A percentile compares a stretch with the other conserved stretches of the same genome.
phyloP scores from a whole-genome alignment of 2,888 invertebrate species.

The Agriopis marginaria region DNA sequence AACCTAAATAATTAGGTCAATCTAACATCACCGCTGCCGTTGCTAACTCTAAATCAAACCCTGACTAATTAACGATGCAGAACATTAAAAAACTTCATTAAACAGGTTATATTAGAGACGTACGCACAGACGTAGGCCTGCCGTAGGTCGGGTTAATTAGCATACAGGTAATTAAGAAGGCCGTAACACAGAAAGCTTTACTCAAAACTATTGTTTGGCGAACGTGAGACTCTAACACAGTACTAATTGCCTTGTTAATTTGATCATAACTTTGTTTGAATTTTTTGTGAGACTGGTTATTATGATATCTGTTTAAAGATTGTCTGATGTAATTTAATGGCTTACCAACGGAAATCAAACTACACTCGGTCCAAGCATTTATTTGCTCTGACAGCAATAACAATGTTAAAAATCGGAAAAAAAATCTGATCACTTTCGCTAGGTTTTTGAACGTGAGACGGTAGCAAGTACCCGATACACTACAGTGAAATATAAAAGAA shows the following conservation, averaged over 20 bases:
- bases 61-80: neutral
- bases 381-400: too few relatives aligned
- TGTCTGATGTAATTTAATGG: neutral
- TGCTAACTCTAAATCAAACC: conserved; percentile 17
- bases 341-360: neutral
- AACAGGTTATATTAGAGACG: neutral
- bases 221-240: conserved; percentile 32
- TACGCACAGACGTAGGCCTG: neutral
- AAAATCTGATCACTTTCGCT: too few relatives aligned
- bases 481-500: too few relatives aligned
- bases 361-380: too few relatives aligned
- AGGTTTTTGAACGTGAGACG: too few relatives aligned
- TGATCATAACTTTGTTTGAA: conserved; percentile 32
- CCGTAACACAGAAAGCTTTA: conserved; percentile 9
- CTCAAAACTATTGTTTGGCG: conserved; percentile 4
- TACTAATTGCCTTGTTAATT: conserved; percentile 39
- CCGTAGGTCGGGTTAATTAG: conserved; percentile 13
- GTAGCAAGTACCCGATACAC: too few relatives aligned
- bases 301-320: conserved; percentile 1
- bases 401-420: too few relatives aligned
- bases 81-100: neutral
- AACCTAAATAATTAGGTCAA: too few relatives aligned
- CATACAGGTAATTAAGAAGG: conserved; percentile 24
- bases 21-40: neutral
- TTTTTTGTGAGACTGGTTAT: conserved; percentile 3